Percentiles rank a stretch among this genome's conserved stretches.
Conservation (phyloP, 2,113 vertebrate genomes). For the Terrapene triunguis region DNA sequence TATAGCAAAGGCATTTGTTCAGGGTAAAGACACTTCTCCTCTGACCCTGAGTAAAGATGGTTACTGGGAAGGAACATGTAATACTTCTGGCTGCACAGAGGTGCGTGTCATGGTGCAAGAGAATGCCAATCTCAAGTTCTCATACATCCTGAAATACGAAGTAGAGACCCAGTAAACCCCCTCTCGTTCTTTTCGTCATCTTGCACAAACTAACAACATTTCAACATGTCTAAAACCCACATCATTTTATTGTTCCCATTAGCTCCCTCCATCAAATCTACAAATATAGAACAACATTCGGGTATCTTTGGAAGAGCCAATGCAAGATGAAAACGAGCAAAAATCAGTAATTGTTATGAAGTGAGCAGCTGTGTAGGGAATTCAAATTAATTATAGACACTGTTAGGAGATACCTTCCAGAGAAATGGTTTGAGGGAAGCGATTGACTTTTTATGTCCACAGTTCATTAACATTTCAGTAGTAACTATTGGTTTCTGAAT, state of each 20-base stretch:
- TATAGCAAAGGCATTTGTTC: conserved; percentile 80
- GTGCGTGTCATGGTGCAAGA: conserved; percentile 84
- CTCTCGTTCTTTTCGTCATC: background rate
- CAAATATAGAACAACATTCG: background rate
- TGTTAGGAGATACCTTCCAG: background rate
- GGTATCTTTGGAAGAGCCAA: background rate
- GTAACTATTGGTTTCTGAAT: background rate
- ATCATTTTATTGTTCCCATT: background rate
- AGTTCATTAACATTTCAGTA: background rate
- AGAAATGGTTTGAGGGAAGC: background rate
- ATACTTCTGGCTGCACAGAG: conserved; percentile 80
- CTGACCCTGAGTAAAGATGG: conserved; percentile 76
- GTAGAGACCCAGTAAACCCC: conserved; percentile 75
- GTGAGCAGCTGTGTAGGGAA: conserved; percentile 35
- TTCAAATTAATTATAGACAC: background rate
- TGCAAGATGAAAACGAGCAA: conserved; percentile 12
- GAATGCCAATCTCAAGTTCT: conserved; percentile 83
- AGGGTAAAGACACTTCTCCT: conserved; percentile 71
- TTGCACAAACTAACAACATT: background rate
- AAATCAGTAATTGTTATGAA: conserved; percentile 4
- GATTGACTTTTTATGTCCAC: background rate
- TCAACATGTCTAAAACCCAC: background rate
- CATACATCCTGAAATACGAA: conserved; percentile 82
- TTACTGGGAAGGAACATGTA: conserved; percentile 86
- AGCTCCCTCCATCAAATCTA: background rate